phyloP scores from a whole-genome alignment of 2,797 vertebrate genomes.

The Dendrocincla fuliginosa region DNA sequence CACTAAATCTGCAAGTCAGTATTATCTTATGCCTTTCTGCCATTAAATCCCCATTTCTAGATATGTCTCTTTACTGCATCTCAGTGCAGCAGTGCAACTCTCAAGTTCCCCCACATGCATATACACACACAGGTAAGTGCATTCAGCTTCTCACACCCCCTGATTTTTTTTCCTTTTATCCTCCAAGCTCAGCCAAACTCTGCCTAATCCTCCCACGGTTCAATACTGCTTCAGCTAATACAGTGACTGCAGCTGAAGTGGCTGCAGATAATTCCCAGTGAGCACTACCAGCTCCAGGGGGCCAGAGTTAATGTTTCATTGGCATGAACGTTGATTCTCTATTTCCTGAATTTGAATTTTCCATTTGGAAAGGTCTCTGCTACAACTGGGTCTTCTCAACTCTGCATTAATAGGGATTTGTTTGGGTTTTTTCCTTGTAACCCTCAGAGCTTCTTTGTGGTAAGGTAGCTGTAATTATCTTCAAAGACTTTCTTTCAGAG shows the following conservation, averaged over 20 bases:
- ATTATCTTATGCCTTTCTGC: not conserved
- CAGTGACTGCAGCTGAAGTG: constrained; percentile 2
- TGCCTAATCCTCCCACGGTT: not conserved
- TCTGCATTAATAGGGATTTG: constrained; percentile 9
- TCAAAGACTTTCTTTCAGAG: constrained; percentile 63
- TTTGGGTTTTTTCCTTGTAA: constrained; percentile 19
- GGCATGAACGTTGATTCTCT: not conserved
- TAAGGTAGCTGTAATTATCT: constrained; percentile 67
- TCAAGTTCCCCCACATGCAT: not conserved
- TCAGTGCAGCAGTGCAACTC: not conserved
- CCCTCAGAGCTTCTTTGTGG: constrained; percentile 44
- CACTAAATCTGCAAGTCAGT: not conserved
- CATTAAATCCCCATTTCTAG: not conserved
- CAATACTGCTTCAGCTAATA: constrained; percentile 4
- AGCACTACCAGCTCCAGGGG: not conserved
- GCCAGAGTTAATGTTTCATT: constrained; percentile 7
- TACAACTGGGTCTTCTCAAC: constrained; percentile 3
- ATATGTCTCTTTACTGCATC: not conserved
- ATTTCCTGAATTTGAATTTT: constrained; percentile 25
- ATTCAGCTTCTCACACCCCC: not conserved
- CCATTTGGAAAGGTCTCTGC: constrained; percentile 16
- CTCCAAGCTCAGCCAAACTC: not conserved
- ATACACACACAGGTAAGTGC: not conserved
- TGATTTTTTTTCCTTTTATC: not conserved
- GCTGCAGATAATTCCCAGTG: constrained; percentile 10